Conservation (phyloP, 2,113 vertebrate genomes). For the Halcyon senegalensis region DNA sequence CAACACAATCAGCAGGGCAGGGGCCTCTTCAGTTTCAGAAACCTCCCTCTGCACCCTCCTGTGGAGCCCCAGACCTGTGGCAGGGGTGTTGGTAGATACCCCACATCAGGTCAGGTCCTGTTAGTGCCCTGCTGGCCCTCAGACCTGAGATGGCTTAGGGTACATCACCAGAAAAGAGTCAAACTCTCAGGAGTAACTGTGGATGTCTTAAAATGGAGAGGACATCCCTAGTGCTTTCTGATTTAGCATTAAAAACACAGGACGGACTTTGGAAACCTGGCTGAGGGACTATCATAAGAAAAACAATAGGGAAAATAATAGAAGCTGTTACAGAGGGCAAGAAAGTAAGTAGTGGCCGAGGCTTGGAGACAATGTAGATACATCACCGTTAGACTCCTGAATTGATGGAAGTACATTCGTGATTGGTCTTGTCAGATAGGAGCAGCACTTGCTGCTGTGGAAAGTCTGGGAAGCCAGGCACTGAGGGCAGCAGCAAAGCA, state of each 20-base stretch:
- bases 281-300: background rate
- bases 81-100: background rate
- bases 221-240: background rate
- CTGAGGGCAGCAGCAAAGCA: too few relatives aligned
- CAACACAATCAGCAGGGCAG: accelerated
- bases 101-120: background rate
- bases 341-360: background rate
- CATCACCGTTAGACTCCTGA: background rate
- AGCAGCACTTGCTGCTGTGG: background rate
- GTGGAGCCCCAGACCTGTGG: background rate
- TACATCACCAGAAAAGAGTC: background rate
- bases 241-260: background rate
- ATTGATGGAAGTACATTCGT: accelerated
- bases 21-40: background rate
- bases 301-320: background rate
- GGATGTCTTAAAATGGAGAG: background rate
- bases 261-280: background rate
- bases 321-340: background rate
- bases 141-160: background rate
- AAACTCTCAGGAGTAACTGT: background rate
- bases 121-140: background rate
- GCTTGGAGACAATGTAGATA: background rate
- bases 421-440: background rate
- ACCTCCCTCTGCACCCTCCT: background rate
- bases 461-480: accelerated